Percentiles rank a stretch among this genome's conserved stretches.
phyloP scores from a whole-genome alignment of 2,113 vertebrate species.

The Heptranchias perlo region DNA sequence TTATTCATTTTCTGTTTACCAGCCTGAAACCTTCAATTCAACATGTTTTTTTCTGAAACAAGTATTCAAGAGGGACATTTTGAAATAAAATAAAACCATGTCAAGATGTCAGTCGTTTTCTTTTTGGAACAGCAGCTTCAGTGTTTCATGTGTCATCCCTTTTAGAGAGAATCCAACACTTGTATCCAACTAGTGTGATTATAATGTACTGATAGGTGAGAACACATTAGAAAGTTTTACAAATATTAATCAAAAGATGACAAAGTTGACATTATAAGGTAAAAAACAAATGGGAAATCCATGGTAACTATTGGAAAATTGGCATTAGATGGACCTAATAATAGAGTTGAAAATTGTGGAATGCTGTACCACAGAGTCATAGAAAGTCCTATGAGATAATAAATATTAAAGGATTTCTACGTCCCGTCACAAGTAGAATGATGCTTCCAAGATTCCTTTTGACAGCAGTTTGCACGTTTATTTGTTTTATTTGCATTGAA shows the following conservation, averaged over 20 bases:
- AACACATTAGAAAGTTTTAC: background rate
- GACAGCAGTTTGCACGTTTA: too few species aligned
- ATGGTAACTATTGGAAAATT: background rate
- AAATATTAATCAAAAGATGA: background rate
- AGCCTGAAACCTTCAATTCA: background rate
- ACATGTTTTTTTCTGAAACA: background rate
- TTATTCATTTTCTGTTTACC: conserved; percentile 28
- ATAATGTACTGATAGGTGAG: background rate
- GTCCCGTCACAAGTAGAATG: too few species aligned
- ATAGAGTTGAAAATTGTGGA: background rate
- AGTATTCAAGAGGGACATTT: background rate
- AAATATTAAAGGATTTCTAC: too few species aligned
- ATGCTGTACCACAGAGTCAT: background rate
- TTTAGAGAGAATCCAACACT: background rate
- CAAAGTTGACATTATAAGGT: background rate
- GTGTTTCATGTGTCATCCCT: background rate
- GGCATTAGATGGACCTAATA: background rate
- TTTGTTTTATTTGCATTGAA: too few species aligned
- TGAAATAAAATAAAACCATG: background rate
- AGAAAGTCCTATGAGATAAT: too few species aligned
- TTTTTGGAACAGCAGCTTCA: background rate
- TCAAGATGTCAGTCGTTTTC: background rate
- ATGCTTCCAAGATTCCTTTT: too few species aligned
- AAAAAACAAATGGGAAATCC: background rate
- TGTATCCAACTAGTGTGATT: background rate